Percentiles rank a stretch among this genome's conserved stretches.
Conservation (phyloP, 2,888 invertebrate genomes). For the Torymus tubicola region DNA sequence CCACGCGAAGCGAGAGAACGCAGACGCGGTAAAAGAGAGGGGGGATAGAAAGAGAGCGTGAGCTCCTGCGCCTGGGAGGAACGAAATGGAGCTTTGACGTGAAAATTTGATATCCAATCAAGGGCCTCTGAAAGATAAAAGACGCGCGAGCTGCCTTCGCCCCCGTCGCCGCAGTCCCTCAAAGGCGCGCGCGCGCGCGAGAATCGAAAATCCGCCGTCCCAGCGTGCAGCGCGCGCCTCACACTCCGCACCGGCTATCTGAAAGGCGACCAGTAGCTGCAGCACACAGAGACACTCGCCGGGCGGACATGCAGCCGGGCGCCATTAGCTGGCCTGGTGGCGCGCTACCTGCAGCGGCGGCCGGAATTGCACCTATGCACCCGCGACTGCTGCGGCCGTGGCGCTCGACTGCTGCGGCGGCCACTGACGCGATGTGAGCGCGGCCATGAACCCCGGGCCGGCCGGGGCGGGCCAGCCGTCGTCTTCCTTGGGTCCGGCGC, state of each 20-base stretch:
- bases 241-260: too few relatives aligned
- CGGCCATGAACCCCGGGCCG: slow-evolving; percentile 75
- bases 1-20: too few relatives aligned
- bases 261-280: too few relatives aligned
- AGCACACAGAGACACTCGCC: too few relatives aligned
- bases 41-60: not conserved
- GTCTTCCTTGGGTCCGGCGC: not conserved
- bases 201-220: not conserved
- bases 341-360: too few relatives aligned
- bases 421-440: slow-evolving; percentile 71
- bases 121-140: slow-evolving; percentile 19
- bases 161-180: not conserved
- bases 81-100: slow-evolving; percentile 18
- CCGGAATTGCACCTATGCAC: too few relatives aligned
- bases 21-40: too few relatives aligned
- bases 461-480: slow-evolving; percentile 71
- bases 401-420: not conserved
- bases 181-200: slow-evolving; percentile 4
- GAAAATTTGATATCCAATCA: slow-evolving; percentile 51
- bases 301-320: too few relatives aligned
- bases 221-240: too few relatives aligned
- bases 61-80: too few relatives aligned
- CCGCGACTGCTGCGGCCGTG: not conserved
- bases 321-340: too few relatives aligned
- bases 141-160: not conserved